Evolutionary conservation across 2,888 invertebrate species (phyloP), one percentile per base, ranked within the genome.

Genomic region (Lepetodrilus schrolli): DNA sequence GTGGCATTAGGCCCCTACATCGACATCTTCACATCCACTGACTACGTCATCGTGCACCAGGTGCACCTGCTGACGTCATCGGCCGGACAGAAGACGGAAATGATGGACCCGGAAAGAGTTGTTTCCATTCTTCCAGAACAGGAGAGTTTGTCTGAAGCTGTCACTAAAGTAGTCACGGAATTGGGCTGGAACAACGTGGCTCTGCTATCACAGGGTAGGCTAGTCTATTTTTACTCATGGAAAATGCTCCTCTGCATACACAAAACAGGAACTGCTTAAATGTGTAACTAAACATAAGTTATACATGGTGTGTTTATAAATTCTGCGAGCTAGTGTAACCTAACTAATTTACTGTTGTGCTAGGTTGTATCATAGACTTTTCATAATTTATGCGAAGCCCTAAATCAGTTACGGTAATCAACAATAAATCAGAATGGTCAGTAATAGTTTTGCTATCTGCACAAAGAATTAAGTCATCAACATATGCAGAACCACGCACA

Each of bases 1-100:
- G 85, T 85, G 2, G 87, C 86, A 4, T 83, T 86, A 37, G 87
- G 87, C 5, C 86, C 87, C 0, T 82, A 82, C 74, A 86, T 87
- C 26, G 84, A 86, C 70, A 85, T 86, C 2, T 87, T 87, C 69
- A 83, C 86, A 4, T 87, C 87, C 26, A 83, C 84, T 36, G 82
- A 84, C 26, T 87, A 87, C 77, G 86, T 87, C 78, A 86, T 87
- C 36, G 70, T 77, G 1, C 74, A 83, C 20, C 86, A 85, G 74
- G 72, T 80, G 8, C 86, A 85, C 69, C 76, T 86, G 30, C 79
- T 87, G 72, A 87, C 87, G 66, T 83, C 84, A 73, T 77, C 82
- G n/a, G 74, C 76, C 10, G 78, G 77, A 1, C 72, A 75, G 51
- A 81, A 80, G 48, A 78, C 81, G 36, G 76, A 78, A 8, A 74